Conservation (phyloP, 1,140 invertebrate species). For the Phymorhynchus buccinoides region DNA sequence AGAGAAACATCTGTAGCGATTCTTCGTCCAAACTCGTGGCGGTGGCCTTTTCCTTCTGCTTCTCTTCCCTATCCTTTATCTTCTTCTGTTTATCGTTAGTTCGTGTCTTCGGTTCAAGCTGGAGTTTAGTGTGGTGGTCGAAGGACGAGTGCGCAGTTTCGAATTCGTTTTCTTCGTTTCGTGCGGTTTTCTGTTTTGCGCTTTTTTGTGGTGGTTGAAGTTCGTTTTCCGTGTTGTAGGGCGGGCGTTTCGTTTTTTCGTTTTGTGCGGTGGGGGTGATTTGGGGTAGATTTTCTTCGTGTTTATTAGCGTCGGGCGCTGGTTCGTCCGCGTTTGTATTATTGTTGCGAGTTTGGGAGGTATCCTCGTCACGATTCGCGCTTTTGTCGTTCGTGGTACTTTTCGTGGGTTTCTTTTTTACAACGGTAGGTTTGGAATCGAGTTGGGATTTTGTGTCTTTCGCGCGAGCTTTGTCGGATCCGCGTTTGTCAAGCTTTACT, state of each 20-base stretch:
- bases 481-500: background rate
- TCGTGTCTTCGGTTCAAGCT: background rate
- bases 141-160: background rate
- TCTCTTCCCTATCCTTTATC: background rate
- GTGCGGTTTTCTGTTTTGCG: background rate
- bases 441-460: background rate
- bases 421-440: no score
- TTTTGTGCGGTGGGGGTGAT: background rate
- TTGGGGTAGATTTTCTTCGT: background rate
- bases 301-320: background rate
- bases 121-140: background rate
- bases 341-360: background rate
- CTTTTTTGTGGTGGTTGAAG: background rate
- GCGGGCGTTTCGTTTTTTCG: background rate
- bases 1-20: conserved; percentile 32
- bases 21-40: background rate
- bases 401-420: no score
- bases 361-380: no score
- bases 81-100: background rate
- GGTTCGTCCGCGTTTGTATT: background rate
- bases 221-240: background rate
- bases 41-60: background rate
- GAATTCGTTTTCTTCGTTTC: background rate
- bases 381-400: no score
- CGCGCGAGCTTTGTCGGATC: background rate